phyloP scores from a whole-genome alignment of 2,888 invertebrate species.

The Xestia rhomboidea region DNA sequence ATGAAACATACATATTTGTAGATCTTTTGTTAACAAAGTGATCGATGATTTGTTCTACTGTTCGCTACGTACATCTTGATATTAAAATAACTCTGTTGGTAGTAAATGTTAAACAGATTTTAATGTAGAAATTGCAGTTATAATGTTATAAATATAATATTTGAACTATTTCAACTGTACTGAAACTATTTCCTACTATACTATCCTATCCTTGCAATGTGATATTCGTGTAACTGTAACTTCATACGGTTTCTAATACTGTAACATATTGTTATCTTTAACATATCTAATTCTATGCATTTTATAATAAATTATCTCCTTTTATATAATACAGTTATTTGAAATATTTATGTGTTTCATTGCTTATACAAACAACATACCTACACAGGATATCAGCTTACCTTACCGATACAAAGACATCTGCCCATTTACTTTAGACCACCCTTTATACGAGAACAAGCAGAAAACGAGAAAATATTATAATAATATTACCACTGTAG shows the following conservation, averaged over 20 bases:
- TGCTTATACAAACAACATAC: constrained; percentile 19
- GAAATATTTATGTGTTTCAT: constrained; percentile 60
- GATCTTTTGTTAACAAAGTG: background rate
- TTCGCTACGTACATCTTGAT: constrained; percentile 5
- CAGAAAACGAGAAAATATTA: too few species aligned
- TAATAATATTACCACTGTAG: too few species aligned
- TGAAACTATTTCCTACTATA: constrained; percentile 69
- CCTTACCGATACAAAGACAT: constrained; percentile 21
- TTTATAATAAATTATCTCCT: constrained; percentile 76
- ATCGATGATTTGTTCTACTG: background rate
- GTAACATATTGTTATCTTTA: constrained; percentile 73
- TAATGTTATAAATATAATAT: constrained; percentile 30
- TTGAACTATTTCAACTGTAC: constrained; percentile 62
- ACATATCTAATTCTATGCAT: constrained; percentile 81
- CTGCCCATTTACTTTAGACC: constrained; percentile 2
- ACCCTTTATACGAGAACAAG: too few species aligned
- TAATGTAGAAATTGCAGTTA: constrained; percentile 50
- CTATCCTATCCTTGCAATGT: constrained; percentile 72
- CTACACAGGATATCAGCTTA: constrained; percentile 30
- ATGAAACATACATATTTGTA: background rate
- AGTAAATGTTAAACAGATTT: constrained; percentile 41
- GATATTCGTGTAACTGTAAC: constrained; percentile 77
- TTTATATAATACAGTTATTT: constrained; percentile 74
- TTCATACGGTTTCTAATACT: constrained; percentile 69
- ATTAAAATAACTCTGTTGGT: constrained; percentile 22